Evolutionary conservation across 2,888 invertebrate species (phyloP), one percentile per base, ranked within the genome.

Genomic region (Drosophila nr. perissopoda): DNA sequence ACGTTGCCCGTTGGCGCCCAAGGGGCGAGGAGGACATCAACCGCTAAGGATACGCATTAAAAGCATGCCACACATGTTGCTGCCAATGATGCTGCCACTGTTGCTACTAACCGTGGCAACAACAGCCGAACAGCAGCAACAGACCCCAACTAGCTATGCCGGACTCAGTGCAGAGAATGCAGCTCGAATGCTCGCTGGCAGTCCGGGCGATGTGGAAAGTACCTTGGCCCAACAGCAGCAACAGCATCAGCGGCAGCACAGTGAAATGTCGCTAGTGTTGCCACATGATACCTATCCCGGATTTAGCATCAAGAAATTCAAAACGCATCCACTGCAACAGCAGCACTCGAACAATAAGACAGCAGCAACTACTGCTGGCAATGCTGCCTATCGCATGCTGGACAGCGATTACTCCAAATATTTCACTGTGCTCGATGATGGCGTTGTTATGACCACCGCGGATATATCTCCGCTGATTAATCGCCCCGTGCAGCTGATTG

Each of bases 251-350:
- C 67, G 72, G 4, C 56, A 78, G 29, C 86, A 80, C 69, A 92
- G 92, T 70, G 92, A 92, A 54, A 90, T 93, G 90, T 93, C 93
- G 18, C 82, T 93, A 74, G 96, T 97, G 90, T 95, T 98, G 91
- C 97, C 98, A 58, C 97, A 98, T 93, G 98, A 98, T 92, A 97
- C 97, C 83, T 96, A 97, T 92, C 97, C 98, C 4, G 98, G 98
- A 58, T 97, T 96, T 94, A 97, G 97, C 92, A 96, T 98, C 91
- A 96, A 96, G 92, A 96, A 96, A 91, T 97, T 97, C 93, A 94
- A 94, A 76, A 92, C 93, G n/a, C 85, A 88, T 75, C 91, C 92
- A 8, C 66, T 91, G 68, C 78, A 78, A 11, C 27, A 21, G 38
- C 42, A 36, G 18, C 27, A 29, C 48, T 31, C 31, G 31, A 31